Base-by-base conservation (phyloP, 2,797 vertebrate genomes). In the Intellagama lesueurii region DNA sequence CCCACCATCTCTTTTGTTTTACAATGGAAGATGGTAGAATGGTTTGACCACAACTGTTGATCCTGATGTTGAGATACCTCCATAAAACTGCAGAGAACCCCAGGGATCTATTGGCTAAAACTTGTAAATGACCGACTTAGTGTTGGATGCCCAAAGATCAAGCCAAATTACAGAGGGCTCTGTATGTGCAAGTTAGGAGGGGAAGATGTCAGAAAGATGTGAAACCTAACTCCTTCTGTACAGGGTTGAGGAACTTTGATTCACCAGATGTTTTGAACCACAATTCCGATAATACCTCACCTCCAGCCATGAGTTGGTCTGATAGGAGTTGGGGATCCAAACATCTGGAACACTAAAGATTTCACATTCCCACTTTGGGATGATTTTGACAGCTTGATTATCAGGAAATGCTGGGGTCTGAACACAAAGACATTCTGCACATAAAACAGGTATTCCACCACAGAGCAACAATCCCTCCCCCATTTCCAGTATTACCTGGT, bases 81-180 rank as follows among this genome's bases (percentile, higher is more conserved):
- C n/a, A 85, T 26, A 26, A 60, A n/a, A 5, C n/a, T 56, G 2
- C 19, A 73, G 72, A 40, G 32, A 85, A 85, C 26, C 26, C 12
- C 32, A 76, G 52, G 22, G 5, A 5, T 69, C 68, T 49, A 5
- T 7, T 3, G 44, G n/a, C 40, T 64, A 70, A 8, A 35, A n/a
- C 22, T 64, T 32, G 56, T 56, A 24, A 81, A 35, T 9, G 19
- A 44, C 14, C 69, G 7, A 6, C 16, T 83, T 70, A 47, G 17
- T n/a, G 40, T 19, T 47, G 35, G 26, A 64, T 86, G 72, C 8
- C 12, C 60, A 3, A 2, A 64, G 19, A 64, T 12, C 19, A 17
- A 64, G 60, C 52, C 92, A 86, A 81, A 91, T 91, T 72, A 73
- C 90, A 19, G 69, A 26, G 5, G 68, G 28, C 26, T 70, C 26